Evolutionary conservation across 2,113 vertebrate species (phyloP).

Genomic region (Numenius arquata): DNA sequence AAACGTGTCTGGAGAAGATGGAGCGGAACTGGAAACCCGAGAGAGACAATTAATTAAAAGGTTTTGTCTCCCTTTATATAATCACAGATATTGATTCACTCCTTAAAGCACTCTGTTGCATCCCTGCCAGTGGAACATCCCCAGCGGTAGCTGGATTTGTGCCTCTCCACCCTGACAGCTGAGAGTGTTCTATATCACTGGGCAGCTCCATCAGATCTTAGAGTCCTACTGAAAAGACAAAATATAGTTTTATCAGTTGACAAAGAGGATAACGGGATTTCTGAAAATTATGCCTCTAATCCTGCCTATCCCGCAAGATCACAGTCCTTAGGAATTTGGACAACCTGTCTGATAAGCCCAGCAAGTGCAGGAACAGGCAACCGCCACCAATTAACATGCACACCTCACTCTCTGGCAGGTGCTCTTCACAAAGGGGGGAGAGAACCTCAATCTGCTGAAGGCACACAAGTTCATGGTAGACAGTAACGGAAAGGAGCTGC

Average conservation of each 20-base stretch:
- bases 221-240: not conserved
- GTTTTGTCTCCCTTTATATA: not conserved
- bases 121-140: not conserved
- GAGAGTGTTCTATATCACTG: not conserved
- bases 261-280: not conserved
- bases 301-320: not conserved
- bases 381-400: not conserved
- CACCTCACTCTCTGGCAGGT: not conserved
- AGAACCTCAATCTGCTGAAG: not conserved
- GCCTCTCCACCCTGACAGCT: not conserved
- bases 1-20: accelerated
- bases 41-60: not conserved
- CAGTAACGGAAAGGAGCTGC: not conserved
- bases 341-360: not conserved
- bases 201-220: not conserved
- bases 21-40: not conserved
- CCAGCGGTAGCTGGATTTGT: not conserved
- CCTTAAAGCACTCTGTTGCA: not conserved
- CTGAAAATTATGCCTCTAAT: not conserved
- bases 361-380: not conserved
- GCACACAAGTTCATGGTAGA: accelerated
- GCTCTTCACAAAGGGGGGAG: not conserved
- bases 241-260: not conserved
- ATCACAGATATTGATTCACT: not conserved
- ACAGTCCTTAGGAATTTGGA: not conserved